Percentiles rank a stretch among this genome's conserved stretches.
phyloP scores from a whole-genome alignment of 2,113 vertebrate species.

The Phasianus colchicus region DNA sequence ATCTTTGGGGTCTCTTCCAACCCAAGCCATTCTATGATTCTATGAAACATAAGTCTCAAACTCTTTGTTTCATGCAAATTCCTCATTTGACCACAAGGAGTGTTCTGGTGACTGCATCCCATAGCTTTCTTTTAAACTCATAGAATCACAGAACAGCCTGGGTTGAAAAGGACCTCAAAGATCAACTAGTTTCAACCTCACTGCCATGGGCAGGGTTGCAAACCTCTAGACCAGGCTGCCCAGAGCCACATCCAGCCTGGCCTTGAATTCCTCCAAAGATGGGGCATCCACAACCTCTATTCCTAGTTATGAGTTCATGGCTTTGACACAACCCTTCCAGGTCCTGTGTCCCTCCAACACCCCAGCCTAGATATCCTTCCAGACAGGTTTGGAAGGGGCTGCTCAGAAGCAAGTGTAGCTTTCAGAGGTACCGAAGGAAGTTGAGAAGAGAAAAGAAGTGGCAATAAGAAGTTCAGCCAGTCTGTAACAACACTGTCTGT shows the following conservation, averaged over 20 bases:
- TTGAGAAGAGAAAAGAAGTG: not conserved
- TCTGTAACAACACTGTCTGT: not conserved
- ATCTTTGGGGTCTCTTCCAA: no score
- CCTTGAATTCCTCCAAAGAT: no score
- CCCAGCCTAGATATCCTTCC: not conserved
- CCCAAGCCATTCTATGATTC: no score
- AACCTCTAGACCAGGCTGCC: no score
- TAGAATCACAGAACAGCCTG: no score
- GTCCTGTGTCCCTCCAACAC: not conserved
- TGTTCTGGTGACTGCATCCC: not conserved
- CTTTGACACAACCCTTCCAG: not conserved
- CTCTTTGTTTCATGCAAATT: not conserved
- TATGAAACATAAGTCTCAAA: not conserved
- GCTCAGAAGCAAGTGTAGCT: accelerated
- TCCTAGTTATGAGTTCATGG: not conserved
- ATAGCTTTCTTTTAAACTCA: not conserved
- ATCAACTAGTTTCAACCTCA: no score
- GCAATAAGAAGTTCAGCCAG: not conserved
- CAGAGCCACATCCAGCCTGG: no score
- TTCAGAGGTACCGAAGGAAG: not conserved
- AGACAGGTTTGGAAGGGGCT: not conserved
- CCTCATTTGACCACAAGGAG: not conserved
- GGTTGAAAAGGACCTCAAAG: no score
- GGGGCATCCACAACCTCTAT: no score
- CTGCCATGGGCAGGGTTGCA: no score